Base-by-base conservation (phyloP, 2,797 vertebrate genomes). In the Cossypha niveicapilla region DNA sequence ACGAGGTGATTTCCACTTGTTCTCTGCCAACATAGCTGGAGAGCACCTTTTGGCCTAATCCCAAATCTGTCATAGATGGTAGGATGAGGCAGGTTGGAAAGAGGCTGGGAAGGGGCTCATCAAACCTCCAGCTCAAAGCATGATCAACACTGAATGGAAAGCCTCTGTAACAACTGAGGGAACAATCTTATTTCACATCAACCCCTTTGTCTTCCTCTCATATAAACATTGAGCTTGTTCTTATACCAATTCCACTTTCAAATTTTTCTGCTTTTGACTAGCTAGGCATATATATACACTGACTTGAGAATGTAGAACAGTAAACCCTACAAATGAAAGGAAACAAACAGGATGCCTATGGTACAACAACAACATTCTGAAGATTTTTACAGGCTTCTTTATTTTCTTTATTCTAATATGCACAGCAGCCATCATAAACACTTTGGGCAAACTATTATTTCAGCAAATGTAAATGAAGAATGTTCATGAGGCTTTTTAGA, bases 341-440 rank as follows among this genome's bases (percentile, higher is more conserved):
- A 89, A 86, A 80, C 4, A 27, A 83, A 65, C 3, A 58, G 47
- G 27, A 65, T 78, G 28, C 7, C 50, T 68, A 24, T 4, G 3
- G 37, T 25, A 80, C 18, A 47, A 32, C 5, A 76, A 32, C 5
- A 65, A 9, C 2, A 41, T n/a, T 21, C 13, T 65, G 12, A 81
- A 45, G 41, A 70, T 37, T 68, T 88, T 53, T 41, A 77, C 0
- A 0, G 28, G 39, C 14, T 84, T 84, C 54, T 80, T 1, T 54
- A 41, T 75, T 93, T 70, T 41, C 27, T 86, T 80, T 67, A 58
- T 54, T 90, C 32, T 70, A 12, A 53, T 67, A 67, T 21, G 19
- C 32, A 61, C 8, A 70, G 32, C 25, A 51, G 39, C 50, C 13
- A 79, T 50, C 28, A 54, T 16, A 44, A 88, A 77, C 12, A 57